Conservation (phyloP, 2,888 invertebrate species). For the Heliconius sara region DNA sequence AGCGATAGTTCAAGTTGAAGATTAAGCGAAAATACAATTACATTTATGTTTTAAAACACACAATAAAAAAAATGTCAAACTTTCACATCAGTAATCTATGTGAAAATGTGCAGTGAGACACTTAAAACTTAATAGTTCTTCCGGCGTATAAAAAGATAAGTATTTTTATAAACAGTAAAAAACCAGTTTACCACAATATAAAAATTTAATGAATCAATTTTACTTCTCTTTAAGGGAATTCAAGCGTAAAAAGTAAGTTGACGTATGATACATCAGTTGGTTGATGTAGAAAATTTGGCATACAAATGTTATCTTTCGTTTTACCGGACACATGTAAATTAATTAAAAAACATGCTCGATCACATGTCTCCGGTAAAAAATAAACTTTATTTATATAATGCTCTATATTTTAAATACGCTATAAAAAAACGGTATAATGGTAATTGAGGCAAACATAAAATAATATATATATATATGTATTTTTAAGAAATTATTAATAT, state of each 20-base stretch:
- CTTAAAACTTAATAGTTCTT: not conserved
- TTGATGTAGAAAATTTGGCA: conserved; percentile 62
- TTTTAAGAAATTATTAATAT: no score
- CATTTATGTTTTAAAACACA: conserved; percentile 41
- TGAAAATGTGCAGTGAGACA: not conserved
- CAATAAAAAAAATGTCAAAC: not conserved
- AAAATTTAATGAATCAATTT: conserved; percentile 48
- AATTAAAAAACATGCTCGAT: conserved; percentile 56
- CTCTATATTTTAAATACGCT: conserved; percentile 2
- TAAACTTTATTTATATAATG: conserved; percentile 8
- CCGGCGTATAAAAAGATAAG: conserved; percentile 1
- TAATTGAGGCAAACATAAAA: not conserved
- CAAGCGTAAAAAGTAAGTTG: conserved; percentile 60
- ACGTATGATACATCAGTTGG: conserved; percentile 60
- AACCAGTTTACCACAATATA: conserved; percentile 32
- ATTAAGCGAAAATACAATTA: conserved; percentile 73
- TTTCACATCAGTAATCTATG: conserved; percentile 6
- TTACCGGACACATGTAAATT: conserved; percentile 68
- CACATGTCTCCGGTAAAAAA: conserved; percentile 36
- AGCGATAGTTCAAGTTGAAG: conserved; percentile 72
- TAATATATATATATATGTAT: not conserved
- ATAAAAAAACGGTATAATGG: not conserved
- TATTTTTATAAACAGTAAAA: not conserved
- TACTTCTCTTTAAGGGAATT: conserved; percentile 59
- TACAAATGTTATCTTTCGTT: conserved; percentile 63